Base-by-base conservation (phyloP, 2,113 vertebrate genomes). In the Nipponia nippon region DNA sequence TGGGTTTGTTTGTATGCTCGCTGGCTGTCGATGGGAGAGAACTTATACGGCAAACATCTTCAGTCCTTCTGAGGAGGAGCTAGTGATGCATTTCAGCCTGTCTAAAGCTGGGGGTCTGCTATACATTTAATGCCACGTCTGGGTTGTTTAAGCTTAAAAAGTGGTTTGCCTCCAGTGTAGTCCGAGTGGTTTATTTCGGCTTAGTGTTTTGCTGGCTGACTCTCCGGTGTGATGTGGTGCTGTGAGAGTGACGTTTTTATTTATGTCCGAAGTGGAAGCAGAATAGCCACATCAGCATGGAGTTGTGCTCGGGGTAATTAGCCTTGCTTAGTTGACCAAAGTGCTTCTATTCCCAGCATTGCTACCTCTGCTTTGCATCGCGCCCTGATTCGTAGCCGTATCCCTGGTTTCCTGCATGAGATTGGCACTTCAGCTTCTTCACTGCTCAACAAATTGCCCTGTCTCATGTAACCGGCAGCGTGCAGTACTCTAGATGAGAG, bases 331-430 rank as follows among this genome's bases (percentile, higher is more conserved):
- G 40, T 7, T 77, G 62, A 7, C 32, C 23, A 13, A 18, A 72
- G 16, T 1, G 3, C 26, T 52, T 52, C 49, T 38, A 0, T 69
- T 65, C 16, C 50, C 63, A 78, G 73, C 16, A 7, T 4, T 55
- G 21, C 78, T 58, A 10, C 30, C 47, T 50, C 18, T 38, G 20
- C 6, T 2, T 16, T 40, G 38, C 6, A 0, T 58, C 25, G 21
- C 81, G 71, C 63, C 1, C 0, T 14, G 21, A 15, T 46, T 46
- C 0, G 2, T 17, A 30, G 36, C 53, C 0, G 0, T 30, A 15
- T 49, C 40, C 65, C 29, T 25, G 27, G 19, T 53, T 26, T 52
- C 67, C 47, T 27, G 16, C 4, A 13, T 36, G 56, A 38, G 26
- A 16, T 49, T 5, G 1, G 26, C 23, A 5, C 0, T 7, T 12